Evolutionary conservation across 2,888 invertebrate species (phyloP), one percentile per base, ranked within the genome.

Genomic region (Tortrix viridana): DNA sequence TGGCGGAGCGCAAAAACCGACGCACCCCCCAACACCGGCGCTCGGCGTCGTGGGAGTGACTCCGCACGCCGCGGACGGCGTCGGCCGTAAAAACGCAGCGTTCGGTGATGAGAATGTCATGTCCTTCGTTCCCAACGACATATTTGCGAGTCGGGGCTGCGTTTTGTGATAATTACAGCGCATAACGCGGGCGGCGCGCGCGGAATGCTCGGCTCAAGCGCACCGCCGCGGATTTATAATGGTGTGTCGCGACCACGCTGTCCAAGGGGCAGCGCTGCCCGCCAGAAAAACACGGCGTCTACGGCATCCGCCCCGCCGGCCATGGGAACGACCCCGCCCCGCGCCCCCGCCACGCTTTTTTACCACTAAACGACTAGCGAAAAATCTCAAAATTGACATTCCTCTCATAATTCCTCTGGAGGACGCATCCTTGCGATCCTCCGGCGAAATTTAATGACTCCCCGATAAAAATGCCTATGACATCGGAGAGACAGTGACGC

Each of bases 71-170:
- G 82, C 83, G 74, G 75, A 74, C 72, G 74, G 77, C 79, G 80
- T 79, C 75, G 74, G 65, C 79, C 75, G 79, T 84, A 89, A 91
- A 90, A 90, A 83, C 74, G 66, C 70, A 83, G 74, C 86, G 82
- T 86, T 90, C 81, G 88, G 91, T 91, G 92, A 91, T 91, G 91
- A 91, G 91, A 91, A 92, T 89, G 91, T 91, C 91, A 91, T 92
- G 92, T 91, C 88, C 81, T 74, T 84, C 85, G 89, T 88, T 89
- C 85, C 83, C 89, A 81, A 90, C 90, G 92, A 90, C 90, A 91
- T 92, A 91, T 90, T 88, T 91, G 88, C 87, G 89, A 88, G 88
- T 85, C 84, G 85, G 80, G 84, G 82, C 82, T 79, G 84, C 88
- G 89, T 88, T 91, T 89, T 89, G 89, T 84, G 87, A 89, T 90